A percentile compares a stretch with the other conserved stretches of the same genome.
Evolutionary conservation across 1,140 invertebrate genomes (phyloP).

Genomic region (Melanaphis sacchari): DNA sequence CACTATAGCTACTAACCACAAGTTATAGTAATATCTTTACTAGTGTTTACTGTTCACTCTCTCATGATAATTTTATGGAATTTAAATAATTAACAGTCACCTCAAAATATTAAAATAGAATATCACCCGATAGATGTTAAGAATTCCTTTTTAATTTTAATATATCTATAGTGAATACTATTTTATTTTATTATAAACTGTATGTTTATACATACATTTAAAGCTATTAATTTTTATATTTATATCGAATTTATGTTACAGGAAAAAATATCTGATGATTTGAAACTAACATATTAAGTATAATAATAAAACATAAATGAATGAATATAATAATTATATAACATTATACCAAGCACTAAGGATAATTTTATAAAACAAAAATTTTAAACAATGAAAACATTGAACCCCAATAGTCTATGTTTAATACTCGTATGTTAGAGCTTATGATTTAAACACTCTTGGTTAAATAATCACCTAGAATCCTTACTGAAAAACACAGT

Average conservation of each 20-base stretch:
- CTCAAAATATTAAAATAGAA: too few species aligned
- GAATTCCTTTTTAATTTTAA: not conserved
- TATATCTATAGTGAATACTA: not conserved
- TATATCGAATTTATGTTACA: not conserved
- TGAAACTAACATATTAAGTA: not conserved
- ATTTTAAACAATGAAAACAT: too few species aligned
- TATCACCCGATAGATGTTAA: too few species aligned
- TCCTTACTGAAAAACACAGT: not conserved
- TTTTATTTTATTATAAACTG: not conserved
- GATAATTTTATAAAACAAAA: not conserved
- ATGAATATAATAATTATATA: too few species aligned
- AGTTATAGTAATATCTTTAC: too few species aligned
- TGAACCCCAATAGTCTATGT: not conserved
- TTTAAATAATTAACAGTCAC: too few species aligned
- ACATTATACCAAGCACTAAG: too few species aligned
- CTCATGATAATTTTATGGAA: too few species aligned
- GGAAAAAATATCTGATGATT: not conserved
- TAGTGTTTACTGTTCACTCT: too few species aligned
- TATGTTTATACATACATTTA: not conserved
- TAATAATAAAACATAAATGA: too few species aligned
- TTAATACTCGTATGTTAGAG: not conserved
- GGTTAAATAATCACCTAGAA: not conserved
- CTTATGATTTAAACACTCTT: not conserved
- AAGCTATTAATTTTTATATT: not conserved
- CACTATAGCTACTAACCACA: too few species aligned